These are phyloP conservation scores for Trichogramma dendrolimi DNA, from an alignment of 2,888 invertebrate species.

Conservation along the genomic window DNA sequence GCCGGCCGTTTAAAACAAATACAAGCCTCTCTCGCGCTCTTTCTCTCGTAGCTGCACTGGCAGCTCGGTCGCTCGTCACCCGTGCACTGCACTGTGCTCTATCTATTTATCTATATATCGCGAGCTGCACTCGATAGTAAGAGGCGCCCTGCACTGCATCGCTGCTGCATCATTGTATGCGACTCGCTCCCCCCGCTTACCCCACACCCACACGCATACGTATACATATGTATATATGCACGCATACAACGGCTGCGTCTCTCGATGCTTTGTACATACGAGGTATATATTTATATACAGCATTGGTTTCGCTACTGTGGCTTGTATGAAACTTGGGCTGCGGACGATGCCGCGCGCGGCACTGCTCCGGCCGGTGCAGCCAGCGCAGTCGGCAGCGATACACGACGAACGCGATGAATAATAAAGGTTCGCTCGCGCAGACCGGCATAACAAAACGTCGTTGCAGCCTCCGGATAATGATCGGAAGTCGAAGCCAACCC, in stretches of 20 bases:
- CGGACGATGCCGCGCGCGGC: not conserved
- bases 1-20: conserved; percentile 25
- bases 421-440: conserved; percentile 35
- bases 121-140: not conserved
- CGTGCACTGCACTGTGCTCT: not conserved
- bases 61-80: no score
- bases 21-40: conserved; percentile 6
- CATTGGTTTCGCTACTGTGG: not conserved
- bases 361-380: conserved; percentile 21
- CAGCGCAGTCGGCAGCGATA: conserved; percentile 24
- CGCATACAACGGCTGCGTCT: not conserved
- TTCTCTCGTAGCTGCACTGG: not conserved
- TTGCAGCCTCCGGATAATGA: conserved; percentile 40
- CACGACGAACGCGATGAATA: conserved; percentile 45
- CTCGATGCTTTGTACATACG: no score
- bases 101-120: conserved; percentile 6
- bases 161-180: conserved; percentile 4
- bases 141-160: not conserved
- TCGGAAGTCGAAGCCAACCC: conserved; percentile 30
- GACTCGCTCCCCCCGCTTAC: not conserved
- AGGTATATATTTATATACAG: no score
- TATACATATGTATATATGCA: not conserved
- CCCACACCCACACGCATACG: not conserved
- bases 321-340: conserved; percentile 3
- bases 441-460: conserved; percentile 42